Evolutionary conservation across 1,140 invertebrate genomes (phyloP).

Genomic region (Vollenhovia emeryi): DNA sequence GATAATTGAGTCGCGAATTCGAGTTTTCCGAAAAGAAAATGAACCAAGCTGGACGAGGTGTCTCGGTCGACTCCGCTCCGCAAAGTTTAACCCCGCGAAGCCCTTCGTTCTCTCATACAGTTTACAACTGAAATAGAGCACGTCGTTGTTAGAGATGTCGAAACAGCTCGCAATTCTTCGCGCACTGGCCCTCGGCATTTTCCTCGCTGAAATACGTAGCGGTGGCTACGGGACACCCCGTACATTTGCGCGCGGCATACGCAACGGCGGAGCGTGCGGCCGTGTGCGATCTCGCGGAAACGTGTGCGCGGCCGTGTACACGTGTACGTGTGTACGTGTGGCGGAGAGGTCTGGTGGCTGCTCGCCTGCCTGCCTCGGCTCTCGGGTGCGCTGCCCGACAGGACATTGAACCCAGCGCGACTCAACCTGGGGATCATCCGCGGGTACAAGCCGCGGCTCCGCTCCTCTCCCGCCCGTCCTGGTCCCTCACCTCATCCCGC

Average conservation of each 20-base stretch:
- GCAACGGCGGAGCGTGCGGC: conserved; percentile 39
- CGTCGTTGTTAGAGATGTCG: not conserved
- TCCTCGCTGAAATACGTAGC: not conserved
- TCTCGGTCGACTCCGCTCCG: not conserved
- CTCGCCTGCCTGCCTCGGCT: conserved; percentile 69
- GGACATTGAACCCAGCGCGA: conserved; percentile 85
- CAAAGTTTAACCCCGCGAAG: not conserved
- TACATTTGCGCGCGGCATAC: conserved; percentile 16
- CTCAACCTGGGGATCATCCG: conserved; percentile 85
- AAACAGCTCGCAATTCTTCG: not conserved
- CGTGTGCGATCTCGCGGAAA: conserved; percentile 62
- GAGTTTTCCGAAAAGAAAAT: not conserved
- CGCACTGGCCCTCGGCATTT: not conserved
- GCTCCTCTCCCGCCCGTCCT: conserved; percentile 54
- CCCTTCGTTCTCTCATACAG: not conserved
- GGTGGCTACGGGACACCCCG: conserved; percentile 8
- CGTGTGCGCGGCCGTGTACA: conserved; percentile 60
- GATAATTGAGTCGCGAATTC: not conserved
- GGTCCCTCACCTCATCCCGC: conserved; percentile 5
- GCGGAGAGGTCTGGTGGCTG: conserved; percentile 72
- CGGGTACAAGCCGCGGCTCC: conserved; percentile 75
- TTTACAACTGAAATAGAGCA: not conserved
- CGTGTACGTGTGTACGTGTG: conserved; percentile 56
- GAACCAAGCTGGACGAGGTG: not conserved
- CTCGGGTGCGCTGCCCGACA: conserved; percentile 85